Percentiles rank a stretch among this genome's conserved stretches.
These are phyloP conservation scores for Hippocampus barbouri DNA, from an alignment of 2,113 vertebrate species.

Conservation along the genomic window DNA sequence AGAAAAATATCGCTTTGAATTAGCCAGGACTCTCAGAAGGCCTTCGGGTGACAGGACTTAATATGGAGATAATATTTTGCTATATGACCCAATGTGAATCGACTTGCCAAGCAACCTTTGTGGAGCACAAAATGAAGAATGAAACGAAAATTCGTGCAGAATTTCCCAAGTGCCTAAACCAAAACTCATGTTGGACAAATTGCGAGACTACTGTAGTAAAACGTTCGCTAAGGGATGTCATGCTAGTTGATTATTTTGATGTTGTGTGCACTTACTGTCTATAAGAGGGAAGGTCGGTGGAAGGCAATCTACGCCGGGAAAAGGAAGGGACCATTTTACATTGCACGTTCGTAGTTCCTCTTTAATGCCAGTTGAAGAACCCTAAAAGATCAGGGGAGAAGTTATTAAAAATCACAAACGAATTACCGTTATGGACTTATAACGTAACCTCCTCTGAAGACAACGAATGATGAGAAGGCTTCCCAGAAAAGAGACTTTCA, in stretches of 20 bases:
- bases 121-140: slow-evolving; percentile 2
- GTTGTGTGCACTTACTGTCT: slow-evolving; percentile 29
- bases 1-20: slow-evolving; percentile 57
- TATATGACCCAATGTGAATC: slow-evolving; percentile 38
- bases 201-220: background rate
- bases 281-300: slow-evolving; percentile 4
- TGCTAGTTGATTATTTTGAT: slow-evolving; percentile 25
- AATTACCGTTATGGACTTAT: background rate
- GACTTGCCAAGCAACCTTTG: slow-evolving; percentile 4
- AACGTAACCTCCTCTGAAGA: background rate
- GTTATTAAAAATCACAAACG: background rate
- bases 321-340: background rate
- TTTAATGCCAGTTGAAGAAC: slow-evolving; percentile 2
- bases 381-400: background rate
- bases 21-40: slow-evolving; percentile 46
- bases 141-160: background rate
- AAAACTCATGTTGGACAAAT: background rate
- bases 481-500: background rate
- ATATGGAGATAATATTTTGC: slow-evolving; percentile 42
- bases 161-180: slow-evolving; percentile 11
- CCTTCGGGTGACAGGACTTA: slow-evolving; percentile 42
- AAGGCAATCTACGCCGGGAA: slow-evolving; percentile 29
- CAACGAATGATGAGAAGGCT: background rate
- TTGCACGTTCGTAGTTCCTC: background rate
- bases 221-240: background rate